Conservation (phyloP, 2,113 vertebrate genomes). For the Symphodus melops region DNA sequence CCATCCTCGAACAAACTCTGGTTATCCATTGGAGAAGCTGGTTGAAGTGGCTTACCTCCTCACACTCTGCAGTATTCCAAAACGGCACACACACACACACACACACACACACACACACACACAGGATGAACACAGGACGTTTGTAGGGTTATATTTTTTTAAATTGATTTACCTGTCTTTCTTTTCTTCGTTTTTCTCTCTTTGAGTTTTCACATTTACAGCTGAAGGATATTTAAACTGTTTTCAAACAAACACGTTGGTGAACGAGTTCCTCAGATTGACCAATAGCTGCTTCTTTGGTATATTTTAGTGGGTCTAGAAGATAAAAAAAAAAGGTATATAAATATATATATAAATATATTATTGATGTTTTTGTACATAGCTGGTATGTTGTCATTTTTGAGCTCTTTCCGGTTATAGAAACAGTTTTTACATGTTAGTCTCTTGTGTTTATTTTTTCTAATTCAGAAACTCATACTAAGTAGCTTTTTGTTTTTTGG, state of each 20-base stretch:
- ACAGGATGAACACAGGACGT: conserved; percentile 73
- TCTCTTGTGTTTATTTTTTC: conserved; percentile 79
- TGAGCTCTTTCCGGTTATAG: conserved; percentile 79
- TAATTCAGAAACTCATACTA: conserved; percentile 81
- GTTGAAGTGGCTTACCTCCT: conserved; percentile 74
- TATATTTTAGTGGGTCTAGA: conserved; percentile 85
- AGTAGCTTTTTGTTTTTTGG: conserved; percentile 68
- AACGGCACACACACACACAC: too few species aligned
- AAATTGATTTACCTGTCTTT: conserved; percentile 74
- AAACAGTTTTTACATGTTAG: conserved; percentile 84
- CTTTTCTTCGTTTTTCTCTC: conserved; percentile 20
- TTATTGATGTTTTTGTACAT: conserved; percentile 83
- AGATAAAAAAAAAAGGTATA: conserved; percentile 73
- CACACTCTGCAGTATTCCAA: conserved; percentile 82
- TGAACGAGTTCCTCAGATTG: conserved; percentile 87
- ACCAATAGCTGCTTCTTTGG: conserved; percentile 96
- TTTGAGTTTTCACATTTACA: conserved; percentile 79
- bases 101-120: too few species aligned
- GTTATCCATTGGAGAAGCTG: conserved; percentile 74
- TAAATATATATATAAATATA: conserved; percentile 77
- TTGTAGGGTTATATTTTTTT: conserved; percentile 63
- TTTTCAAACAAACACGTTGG: conserved; percentile 73
- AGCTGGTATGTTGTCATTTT: conserved; percentile 83
- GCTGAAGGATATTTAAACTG: conserved; percentile 86
- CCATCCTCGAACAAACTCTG: conserved; percentile 76